Evolutionary conservation across 64 coral and sea anemone genomes (phyloP).

Genomic region (Pocillopora verrucosa): DNA sequence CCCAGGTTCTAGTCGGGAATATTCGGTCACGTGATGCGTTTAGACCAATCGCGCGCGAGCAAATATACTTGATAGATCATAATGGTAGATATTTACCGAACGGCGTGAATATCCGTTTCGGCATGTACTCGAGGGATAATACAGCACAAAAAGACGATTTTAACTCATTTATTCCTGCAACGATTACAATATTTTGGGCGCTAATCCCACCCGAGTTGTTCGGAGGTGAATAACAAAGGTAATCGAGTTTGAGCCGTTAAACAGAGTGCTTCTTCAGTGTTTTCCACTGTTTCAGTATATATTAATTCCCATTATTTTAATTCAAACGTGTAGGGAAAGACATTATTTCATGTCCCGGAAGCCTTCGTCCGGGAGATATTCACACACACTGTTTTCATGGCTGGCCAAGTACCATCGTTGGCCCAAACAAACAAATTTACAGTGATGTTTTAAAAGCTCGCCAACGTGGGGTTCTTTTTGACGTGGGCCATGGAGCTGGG

Average conservation of each 20-base stretch:
- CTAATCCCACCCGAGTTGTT: too few species aligned
- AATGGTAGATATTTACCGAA: not conserved
- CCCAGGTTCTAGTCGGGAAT: too few species aligned
- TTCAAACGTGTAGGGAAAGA: not conserved
- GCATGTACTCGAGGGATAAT: too few species aligned
- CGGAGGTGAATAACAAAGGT: too few species aligned
- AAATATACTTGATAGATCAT: not conserved
- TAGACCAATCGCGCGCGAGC: not conserved
- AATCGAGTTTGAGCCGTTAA: too few species aligned
- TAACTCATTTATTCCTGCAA: too few species aligned
- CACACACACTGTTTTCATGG: constrained; percentile 75
- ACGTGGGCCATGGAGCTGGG: constrained; percentile 81
- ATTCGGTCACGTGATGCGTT: too few species aligned
- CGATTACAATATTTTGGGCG: too few species aligned
- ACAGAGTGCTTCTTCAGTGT: too few species aligned
- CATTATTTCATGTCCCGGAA: constrained; percentile 69
- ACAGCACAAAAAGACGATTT: too few species aligned
- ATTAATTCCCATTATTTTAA: too few species aligned
- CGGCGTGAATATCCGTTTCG: not conserved
- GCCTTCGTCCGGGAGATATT: constrained; percentile 71
- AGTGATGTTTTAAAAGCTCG: constrained; percentile 58
- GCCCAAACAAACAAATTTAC: constrained; percentile 39
- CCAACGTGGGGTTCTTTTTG: constrained; percentile 80
- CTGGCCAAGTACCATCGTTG: constrained; percentile 67
- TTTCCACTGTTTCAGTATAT: too few species aligned